Percentiles rank a stretch among this genome's conserved stretches.
Evolutionary conservation across 2,797 vertebrate genomes (phyloP).

Genomic region (Eupleurogrammus muticus): DNA sequence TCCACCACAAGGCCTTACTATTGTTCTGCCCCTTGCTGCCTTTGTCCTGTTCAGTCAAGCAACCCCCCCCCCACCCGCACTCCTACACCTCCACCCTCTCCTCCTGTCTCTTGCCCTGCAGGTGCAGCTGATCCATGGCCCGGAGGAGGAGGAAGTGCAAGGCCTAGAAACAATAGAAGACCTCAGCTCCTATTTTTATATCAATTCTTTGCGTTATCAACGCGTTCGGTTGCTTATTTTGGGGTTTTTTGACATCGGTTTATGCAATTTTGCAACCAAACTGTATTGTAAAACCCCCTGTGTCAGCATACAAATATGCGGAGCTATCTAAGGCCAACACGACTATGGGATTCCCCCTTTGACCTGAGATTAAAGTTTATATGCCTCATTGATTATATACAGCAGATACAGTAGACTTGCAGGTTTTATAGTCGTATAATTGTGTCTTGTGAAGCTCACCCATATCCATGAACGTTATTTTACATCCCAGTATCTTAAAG

Average conservation of each 20-base stretch:
- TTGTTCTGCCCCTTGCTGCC: slow-evolving; percentile 80
- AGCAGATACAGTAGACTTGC: not conserved
- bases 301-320: slow-evolving; percentile 28
- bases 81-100: slow-evolving; percentile 57
- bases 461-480: not conserved
- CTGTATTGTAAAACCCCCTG: slow-evolving; percentile 19
- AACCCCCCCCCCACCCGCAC: slow-evolving; percentile 16
- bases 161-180: slow-evolving; percentile 75
- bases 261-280: slow-evolving; percentile 3
- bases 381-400: slow-evolving; percentile 1
- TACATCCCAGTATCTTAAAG: not conserved
- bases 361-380: slow-evolving; percentile 10
- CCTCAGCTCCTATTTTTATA: slow-evolving; percentile 76
- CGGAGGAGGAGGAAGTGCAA: slow-evolving; percentile 63
- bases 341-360: slow-evolving; percentile 31
- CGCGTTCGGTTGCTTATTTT: slow-evolving; percentile 57
- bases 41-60: slow-evolving; percentile 73
- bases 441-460: not conserved
- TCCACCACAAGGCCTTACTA: slow-evolving; percentile 81
- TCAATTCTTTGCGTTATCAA: slow-evolving; percentile 63
- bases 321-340: not conserved
- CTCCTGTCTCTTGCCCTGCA: slow-evolving; percentile 67
- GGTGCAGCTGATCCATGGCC: slow-evolving; percentile 76
- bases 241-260: slow-evolving; percentile 31
- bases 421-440: not conserved